Evolutionary conservation across 2,113 vertebrate genomes (phyloP), one percentile per base, ranked within the genome.

Genomic region (Galemys pyrenaicus): DNA sequence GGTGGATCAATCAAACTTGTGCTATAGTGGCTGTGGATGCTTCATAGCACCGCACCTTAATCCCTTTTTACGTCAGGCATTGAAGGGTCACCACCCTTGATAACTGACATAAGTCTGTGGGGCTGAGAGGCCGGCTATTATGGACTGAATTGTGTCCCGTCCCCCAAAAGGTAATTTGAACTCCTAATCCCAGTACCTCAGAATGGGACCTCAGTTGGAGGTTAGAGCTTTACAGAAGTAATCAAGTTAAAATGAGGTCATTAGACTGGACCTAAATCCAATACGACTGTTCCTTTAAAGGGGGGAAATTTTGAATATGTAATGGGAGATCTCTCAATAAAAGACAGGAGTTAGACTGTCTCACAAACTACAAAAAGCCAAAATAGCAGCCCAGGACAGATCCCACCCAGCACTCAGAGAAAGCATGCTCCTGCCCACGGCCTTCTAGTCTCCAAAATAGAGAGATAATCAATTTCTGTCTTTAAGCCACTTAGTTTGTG

Each of bases 171-270:
- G 49, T 71, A 94, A 20, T 67, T 5, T 91, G 30, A 60, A 86
- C 30, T 90, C 32, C 30, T 41, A 73, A 79, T 22, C 30, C 51
- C 46, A 49, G 12, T 20, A 64, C 32, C 56, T 88, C 85, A 92
- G 71, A 84, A 89, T 44, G 22, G 70, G 56, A 79, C 46, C 16
- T 70, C 65, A 75, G n/a, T 22, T 78, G 60, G 51, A 92, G 28
- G 84, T 1, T n/a, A 26, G 4, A 39, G 88, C 39, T 74, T 81
- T 67, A 74, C 26, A 70, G 74, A 81, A 30, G n/a, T 74, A 67
- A 79, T 60, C 46, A 84, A 74, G 60, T 86, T 80, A 89, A 86
- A 94, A 81, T 49, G 26, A 89, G 54, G 49, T 80, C 71, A 80
- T 28, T 17, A 65, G 46, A 10, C 28, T 44, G 24, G 3, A 4